Conservation (phyloP, 2,888 invertebrate genomes). For the Tinea trinotella region DNA sequence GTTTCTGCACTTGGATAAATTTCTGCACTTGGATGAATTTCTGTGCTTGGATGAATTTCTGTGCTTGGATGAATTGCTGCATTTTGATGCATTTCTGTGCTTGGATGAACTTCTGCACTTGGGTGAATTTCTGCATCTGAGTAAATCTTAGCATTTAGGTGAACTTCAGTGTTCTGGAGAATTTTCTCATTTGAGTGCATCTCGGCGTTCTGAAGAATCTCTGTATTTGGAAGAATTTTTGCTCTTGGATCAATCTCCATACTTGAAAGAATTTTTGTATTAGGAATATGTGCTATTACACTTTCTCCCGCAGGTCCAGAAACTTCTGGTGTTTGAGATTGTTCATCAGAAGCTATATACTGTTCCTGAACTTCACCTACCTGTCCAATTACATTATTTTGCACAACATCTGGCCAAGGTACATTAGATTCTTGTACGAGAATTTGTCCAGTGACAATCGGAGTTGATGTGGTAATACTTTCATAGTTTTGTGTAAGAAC, state of each 20-base stretch:
- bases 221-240: too few relatives aligned
- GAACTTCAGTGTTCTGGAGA: background rate
- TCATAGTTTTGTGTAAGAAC: conserved; percentile 58
- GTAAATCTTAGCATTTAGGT: conserved; percentile 22
- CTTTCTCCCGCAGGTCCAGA: background rate
- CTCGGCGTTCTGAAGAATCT: too few relatives aligned
- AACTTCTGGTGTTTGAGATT: background rate
- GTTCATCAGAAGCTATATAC: background rate
- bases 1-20: too few relatives aligned
- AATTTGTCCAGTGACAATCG: conserved; percentile 58
- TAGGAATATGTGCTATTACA: background rate
- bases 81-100: too few relatives aligned
- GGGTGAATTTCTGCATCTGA: conserved; percentile 22
- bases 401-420: conserved; percentile 38
- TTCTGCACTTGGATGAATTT: too few relatives aligned
- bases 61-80: too few relatives aligned
- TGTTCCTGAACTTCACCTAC: background rate
- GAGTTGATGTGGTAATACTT: conserved; percentile 54
- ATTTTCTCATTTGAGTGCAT: too few relatives aligned
- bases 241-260: too few relatives aligned
- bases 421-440: conserved; percentile 41
- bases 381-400: background rate
- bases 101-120: conserved; percentile 24
- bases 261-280: background rate
- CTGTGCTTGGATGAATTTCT: too few relatives aligned